Percentiles rank a stretch among this genome's conserved stretches.
phyloP scores from a whole-genome alignment of 2,888 invertebrate species.

The Leptinotarsa peninsularis region DNA sequence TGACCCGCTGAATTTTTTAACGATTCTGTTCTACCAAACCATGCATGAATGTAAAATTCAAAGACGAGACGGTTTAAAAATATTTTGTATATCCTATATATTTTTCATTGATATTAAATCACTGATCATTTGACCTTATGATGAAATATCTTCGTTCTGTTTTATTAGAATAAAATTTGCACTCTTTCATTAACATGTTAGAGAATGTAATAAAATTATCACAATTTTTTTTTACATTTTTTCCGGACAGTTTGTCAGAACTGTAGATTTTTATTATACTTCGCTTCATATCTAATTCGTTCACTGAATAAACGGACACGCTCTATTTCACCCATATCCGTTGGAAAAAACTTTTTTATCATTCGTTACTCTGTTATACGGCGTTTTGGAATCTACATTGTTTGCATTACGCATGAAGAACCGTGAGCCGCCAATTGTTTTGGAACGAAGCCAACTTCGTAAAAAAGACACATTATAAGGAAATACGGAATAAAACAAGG shows the following conservation, averaged over 20 bases:
- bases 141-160: background rate
- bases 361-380: background rate
- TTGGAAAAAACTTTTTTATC: background rate
- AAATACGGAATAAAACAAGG: background rate
- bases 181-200: too few species aligned
- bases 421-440: constrained; percentile 4
- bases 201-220: too few species aligned
- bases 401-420: constrained; percentile 9
- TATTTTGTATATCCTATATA: too few species aligned
- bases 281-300: background rate
- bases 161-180: background rate
- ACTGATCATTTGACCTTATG: too few species aligned
- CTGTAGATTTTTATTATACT: background rate
- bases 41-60: too few species aligned
- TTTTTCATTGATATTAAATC: too few species aligned
- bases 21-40: too few species aligned
- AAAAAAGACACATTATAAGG: background rate
- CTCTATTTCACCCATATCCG: constrained; percentile 13
- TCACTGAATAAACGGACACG: background rate
- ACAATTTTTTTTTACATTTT: too few species aligned
- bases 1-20: too few species aligned
- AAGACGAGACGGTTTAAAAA: too few species aligned
- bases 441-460: constrained; percentile 7
- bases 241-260: background rate
- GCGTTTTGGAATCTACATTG: background rate